Evolutionary conservation across 2,797 vertebrate species (phyloP), one percentile per base, ranked within the genome.

Genomic region (Sciurus vulgaris): DNA sequence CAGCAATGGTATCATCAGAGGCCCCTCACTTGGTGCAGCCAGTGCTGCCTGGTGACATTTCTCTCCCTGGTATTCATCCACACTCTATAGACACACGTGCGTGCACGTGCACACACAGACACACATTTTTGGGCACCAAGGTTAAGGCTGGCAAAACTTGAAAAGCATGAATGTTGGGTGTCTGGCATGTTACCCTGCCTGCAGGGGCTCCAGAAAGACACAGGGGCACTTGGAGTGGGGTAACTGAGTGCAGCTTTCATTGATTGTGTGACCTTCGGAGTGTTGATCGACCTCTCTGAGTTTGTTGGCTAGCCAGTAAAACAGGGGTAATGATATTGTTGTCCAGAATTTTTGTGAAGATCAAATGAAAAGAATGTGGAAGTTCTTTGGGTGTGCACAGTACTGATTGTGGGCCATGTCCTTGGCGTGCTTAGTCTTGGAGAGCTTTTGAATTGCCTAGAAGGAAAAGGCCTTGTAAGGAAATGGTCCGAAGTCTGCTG

Each of bases 361-460:
- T 12, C 28, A 20, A 77, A 14, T 3, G 15, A 18, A 38, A 74
- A 41, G 2, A 18, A 3, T 1, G 14, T 8, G 15, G 15, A 41
- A 14, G 17, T 30, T 15, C 54, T 59, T 12, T 18, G 85, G 30
- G 26, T 49, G 18, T 0, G 2, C 0, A 1, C 7, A 12, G n/a
- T 6, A 0, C 0, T 17, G 30, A 18, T 0, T 11, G 41, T n/a
- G 30, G 12, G 14, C n/a, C 3, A 30, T 1, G 41, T 2, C 7
- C 8, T 22, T 2, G 5, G 33, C 0, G 20, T 5, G 1, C 11
- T 13, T 17, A 1, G 20, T 14, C 3, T 3, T 20, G 30, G 5
- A 28, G 22, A 92, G 4, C 20, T 8, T 1, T 0, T 0, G 15
- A 11, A 13, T 14, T 0, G 14, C 85, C 65, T 33, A 6, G 5